Base-by-base conservation (phyloP, 2,888 invertebrate species). In the Cordilura impudica region DNA sequence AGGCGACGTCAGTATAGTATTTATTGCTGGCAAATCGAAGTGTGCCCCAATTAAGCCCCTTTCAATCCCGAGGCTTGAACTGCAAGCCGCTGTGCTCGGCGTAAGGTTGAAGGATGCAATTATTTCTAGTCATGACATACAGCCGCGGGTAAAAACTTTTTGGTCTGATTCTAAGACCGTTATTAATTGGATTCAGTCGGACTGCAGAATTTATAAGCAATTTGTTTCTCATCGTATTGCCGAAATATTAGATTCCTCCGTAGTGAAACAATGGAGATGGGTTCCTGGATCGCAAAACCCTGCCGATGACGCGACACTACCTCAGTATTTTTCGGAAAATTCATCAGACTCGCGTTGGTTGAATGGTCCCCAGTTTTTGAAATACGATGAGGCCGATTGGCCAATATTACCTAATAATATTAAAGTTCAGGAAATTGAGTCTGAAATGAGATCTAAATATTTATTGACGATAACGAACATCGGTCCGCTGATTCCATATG, bases 1-100 rank as follows among this genome's bases (percentile, higher is more conserved):
- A 31, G n/a, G n/a, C 29, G 31, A 35, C 16, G 54, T 61, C n/a
- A 43, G 18, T 18, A 14, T 61, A 7, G 12, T 14, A 5, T 61
- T 71, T 54, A 29, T 63, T 10, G 63, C 63, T 14, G 65, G 65
- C n/a, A 71, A 61, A 35, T 61, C 63, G n/a, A 45, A 31, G 16
- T 61, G 53, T 21, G 54, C 43, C 12, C 70, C 43, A 12, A 21
- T 61, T 4, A 61, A 71, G 51, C 49, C 19, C 8, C 21, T 71
- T 3, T 61, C 61, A 5, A 49, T 71, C 2, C 71, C 71, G 4
- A 39, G 71, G 1, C 45, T 71, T 47, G 61, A 63, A 19, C 23
- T 71, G 8, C 60, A 60, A 16, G n/a, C n/a, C n/a, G n/a, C n/a
- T n/a, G n/a, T n/a, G n/a, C n/a, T n/a, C n/a, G n/a, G n/a, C n/a